Evolutionary conservation across 2,888 invertebrate genomes (phyloP).

Genomic region (Callinectes sapidus): DNA sequence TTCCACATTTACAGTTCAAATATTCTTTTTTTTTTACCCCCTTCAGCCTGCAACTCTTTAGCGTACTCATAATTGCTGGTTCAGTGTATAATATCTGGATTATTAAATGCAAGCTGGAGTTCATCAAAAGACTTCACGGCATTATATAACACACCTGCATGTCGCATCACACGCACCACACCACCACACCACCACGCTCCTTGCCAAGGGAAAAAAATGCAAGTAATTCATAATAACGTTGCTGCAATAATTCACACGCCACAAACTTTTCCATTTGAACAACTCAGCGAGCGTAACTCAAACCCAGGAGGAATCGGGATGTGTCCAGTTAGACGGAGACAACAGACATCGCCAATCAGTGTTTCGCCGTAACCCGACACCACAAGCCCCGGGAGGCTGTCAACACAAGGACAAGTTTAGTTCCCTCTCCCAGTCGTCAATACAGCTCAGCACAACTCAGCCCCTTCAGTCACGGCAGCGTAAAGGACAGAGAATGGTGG

Average conservation of each 20-base stretch:
- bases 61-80: not conserved
- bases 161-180: no score
- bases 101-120: not conserved
- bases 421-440: not conserved
- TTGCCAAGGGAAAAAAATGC: not conserved
- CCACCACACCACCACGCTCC: not conserved
- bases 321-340: not conserved
- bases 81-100: not conserved
- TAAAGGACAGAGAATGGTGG: not conserved
- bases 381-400: not conserved
- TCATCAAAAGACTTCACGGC: not conserved
- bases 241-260: not conserved
- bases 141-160: not conserved
- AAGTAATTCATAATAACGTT: not conserved
- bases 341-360: not conserved
- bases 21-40: not conserved
- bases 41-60: not conserved
- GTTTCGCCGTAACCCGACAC: not conserved
- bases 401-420: not conserved
- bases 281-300: not conserved
- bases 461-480: not conserved
- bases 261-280: not conserved
- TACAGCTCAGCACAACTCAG: conserved; percentile 6
- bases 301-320: not conserved
- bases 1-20: not conserved